These are phyloP conservation scores for Melanotus villosus DNA, from an alignment of 2,888 invertebrate genomes.

Conservation along the genomic window DNA sequence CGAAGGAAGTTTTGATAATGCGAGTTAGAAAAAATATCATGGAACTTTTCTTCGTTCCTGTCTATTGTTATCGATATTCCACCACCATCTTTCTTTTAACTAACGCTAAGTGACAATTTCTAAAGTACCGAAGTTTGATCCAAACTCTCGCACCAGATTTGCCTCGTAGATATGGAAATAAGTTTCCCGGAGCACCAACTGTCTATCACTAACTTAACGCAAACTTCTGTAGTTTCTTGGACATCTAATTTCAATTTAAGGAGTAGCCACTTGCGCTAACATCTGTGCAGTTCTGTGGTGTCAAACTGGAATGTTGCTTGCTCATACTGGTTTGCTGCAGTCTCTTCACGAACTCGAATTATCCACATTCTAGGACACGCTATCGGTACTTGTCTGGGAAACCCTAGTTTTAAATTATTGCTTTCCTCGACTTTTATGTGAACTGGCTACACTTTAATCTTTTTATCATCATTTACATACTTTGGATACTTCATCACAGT, in stretches of 20 bases:
- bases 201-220: constrained; percentile 54
- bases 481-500: too few relatives aligned
- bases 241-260: constrained; percentile 60
- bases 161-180: constrained; percentile 8
- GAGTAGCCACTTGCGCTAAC: constrained; percentile 46
- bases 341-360: not conserved
- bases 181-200: constrained; percentile 51
- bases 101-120: constrained; percentile 6
- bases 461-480: too few relatives aligned
- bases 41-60: not conserved
- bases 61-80: not conserved
- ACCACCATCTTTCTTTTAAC: not conserved
- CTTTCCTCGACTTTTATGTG: too few relatives aligned
- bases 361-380: constrained; percentile 1
- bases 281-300: constrained; percentile 17
- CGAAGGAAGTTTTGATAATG: constrained; percentile 35
- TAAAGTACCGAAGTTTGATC: not conserved
- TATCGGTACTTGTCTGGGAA: not conserved
- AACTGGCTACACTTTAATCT: too few relatives aligned
- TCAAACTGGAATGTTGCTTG: constrained; percentile 15
- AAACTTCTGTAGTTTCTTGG: constrained; percentile 52
- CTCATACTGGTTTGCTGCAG: constrained; percentile 9
- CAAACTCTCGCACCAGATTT: not conserved
- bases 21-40: not conserved
- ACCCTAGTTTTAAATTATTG: not conserved